phyloP scores from a whole-genome alignment of 2,113 vertebrate genomes.

The Lucifuga dentata region DNA sequence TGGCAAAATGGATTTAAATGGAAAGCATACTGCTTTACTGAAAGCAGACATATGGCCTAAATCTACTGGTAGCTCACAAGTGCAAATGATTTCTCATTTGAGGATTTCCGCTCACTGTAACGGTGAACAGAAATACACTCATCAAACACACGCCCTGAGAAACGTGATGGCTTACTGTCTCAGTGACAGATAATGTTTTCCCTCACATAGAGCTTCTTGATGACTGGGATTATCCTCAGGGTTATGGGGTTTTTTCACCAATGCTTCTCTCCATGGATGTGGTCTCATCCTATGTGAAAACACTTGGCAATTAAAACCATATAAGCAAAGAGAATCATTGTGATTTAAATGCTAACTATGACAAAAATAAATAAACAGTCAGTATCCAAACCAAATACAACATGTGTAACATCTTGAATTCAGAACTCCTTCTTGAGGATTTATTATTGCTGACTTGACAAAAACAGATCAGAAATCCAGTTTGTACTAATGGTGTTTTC shows the following conservation, averaged over 20 bases:
- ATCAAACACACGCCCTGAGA: slow-evolving; percentile 23
- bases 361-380: neutral
- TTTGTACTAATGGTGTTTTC: neutral
- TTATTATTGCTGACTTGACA: slow-evolving; percentile 10
- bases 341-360: slow-evolving; percentile 12
- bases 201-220: neutral
- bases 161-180: neutral
- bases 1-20: slow-evolving; percentile 52
- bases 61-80: neutral
- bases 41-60: slow-evolving; percentile 11
- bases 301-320: slow-evolving; percentile 32
- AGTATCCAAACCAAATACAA: no score
- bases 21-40: slow-evolving; percentile 33
- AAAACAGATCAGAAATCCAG: slow-evolving; percentile 20
- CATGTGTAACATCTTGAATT: neutral
- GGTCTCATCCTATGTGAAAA: slow-evolving; percentile 11
- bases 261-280: slow-evolving; percentile 8
- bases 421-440: slow-evolving; percentile 16
- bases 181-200: slow-evolving; percentile 17
- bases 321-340: neutral
- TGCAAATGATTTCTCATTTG: neutral
- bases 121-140: slow-evolving; percentile 3
- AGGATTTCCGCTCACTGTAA: neutral
- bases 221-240: slow-evolving; percentile 21
- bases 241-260: slow-evolving; percentile 31